phyloP scores from a whole-genome alignment of 2,113 vertebrate genomes.

The Macquaria ambigua region DNA sequence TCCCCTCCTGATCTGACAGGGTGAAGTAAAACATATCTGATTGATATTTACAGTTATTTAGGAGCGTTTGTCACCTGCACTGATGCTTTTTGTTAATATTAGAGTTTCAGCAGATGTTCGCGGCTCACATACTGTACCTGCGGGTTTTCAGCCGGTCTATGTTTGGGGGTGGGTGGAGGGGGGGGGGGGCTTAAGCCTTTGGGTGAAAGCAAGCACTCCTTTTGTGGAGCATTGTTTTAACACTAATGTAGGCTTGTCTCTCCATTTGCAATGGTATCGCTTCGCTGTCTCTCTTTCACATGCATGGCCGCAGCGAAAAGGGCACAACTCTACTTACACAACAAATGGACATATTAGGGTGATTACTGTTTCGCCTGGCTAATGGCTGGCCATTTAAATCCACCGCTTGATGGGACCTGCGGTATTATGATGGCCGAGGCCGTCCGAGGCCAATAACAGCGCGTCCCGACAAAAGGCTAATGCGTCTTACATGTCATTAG shows the following conservation, averaged over 20 bases:
- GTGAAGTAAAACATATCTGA: neutral
- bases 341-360: slow-evolving; percentile 85
- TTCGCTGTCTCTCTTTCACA: slow-evolving; percentile 82
- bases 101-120: slow-evolving; percentile 10
- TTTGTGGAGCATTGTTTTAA: slow-evolving; percentile 80
- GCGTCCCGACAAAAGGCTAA: slow-evolving; percentile 76
- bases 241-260: slow-evolving; percentile 77
- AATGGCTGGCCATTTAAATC: slow-evolving; percentile 84
- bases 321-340: slow-evolving; percentile 84
- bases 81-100: neutral
- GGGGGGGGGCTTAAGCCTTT: slow-evolving; percentile 47
- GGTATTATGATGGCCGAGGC: slow-evolving; percentile 80
- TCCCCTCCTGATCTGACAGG: neutral
- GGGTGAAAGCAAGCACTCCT: slow-evolving; percentile 58
- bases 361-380: slow-evolving; percentile 84
- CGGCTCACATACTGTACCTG: slow-evolving; percentile 49
- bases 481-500: slow-evolving; percentile 78
- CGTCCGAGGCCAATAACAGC: slow-evolving; percentile 73
- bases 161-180: no score
- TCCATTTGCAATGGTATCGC: slow-evolving; percentile 80
- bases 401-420: slow-evolving; percentile 76
- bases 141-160: slow-evolving; percentile 4
- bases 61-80: neutral
- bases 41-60: neutral
- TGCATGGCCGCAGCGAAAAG: slow-evolving; percentile 75